Conservation (phyloP, 2,888 invertebrate genomes). For the Melanophora roralis region DNA sequence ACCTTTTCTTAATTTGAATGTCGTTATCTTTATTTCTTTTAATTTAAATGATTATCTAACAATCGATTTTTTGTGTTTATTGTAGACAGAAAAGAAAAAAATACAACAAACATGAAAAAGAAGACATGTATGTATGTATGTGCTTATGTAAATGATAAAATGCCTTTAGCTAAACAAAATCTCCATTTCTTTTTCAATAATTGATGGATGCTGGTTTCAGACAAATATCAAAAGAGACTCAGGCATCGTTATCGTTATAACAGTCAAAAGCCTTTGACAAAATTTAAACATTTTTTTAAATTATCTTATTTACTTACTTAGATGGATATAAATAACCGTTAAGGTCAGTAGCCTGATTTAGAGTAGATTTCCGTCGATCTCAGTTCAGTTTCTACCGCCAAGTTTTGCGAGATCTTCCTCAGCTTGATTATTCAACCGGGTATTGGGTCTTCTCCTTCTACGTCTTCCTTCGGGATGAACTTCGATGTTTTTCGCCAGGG, state of each 20-base stretch:
- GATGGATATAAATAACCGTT: no score
- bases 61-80: background rate
- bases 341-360: no score
- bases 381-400: no score
- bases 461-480: no score
- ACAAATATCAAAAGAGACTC: background rate
- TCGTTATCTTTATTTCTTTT: slow-evolving; percentile 1
- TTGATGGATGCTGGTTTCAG: background rate
- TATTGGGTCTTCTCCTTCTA: no score
- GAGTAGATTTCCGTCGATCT: no score
- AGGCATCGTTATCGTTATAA: background rate
- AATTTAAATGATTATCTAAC: background rate
- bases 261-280: background rate
- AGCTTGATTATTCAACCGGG: no score
- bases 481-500: no score
- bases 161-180: slow-evolving; percentile 8
- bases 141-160: no score
- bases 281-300: slow-evolving; percentile 20
- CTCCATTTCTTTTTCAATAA: background rate
- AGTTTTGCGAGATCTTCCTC: no score
- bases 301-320: no score
- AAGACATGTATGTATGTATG: slow-evolving; percentile 4
- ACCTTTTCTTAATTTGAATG: slow-evolving; percentile 35
- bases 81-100: background rate
- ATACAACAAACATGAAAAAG: slow-evolving; percentile 19